These are phyloP conservation scores for Orientallactaga bullata DNA, from an alignment of 2,113 vertebrate genomes.

Conservation along the genomic window DNA sequence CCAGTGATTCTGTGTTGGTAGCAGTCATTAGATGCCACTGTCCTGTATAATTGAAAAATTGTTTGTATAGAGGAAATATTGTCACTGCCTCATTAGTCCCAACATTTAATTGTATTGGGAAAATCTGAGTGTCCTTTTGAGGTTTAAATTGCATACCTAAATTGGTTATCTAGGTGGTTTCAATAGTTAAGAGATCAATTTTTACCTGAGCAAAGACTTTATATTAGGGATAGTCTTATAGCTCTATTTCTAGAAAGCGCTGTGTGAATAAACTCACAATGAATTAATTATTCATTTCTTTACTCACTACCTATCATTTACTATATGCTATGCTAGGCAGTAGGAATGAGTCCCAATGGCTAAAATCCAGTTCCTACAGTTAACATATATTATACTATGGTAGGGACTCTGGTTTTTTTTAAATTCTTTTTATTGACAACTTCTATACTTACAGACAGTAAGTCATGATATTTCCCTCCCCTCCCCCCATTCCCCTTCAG, in stretches of 20 bases:
- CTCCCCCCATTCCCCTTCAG: too few relatives aligned
- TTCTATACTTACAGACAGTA: too few relatives aligned
- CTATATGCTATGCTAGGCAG: background rate
- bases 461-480: too few relatives aligned
- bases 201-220: conserved; percentile 52
- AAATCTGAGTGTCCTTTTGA: conserved; percentile 64
- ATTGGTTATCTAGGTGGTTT: conserved; percentile 45
- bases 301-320: background rate
- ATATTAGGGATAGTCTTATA: background rate
- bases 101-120: conserved; percentile 68
- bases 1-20: conserved; percentile 73
- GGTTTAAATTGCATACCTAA: conserved; percentile 46
- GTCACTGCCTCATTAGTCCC: conserved; percentile 68
- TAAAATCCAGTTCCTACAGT: background rate
- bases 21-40: conserved; percentile 72
- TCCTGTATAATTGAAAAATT: conserved; percentile 82
- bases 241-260: conserved; percentile 42
- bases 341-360: background rate
- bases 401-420: too few relatives aligned
- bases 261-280: conserved; percentile 52
- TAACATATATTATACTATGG: background rate
- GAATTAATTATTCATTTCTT: conserved; percentile 29
- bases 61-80: conserved; percentile 76
- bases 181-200: conserved; percentile 36
- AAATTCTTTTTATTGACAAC: too few relatives aligned